Evolutionary conservation across 2,888 invertebrate genomes (phyloP).

Genomic region (Hydropsyche betteni): DNA sequence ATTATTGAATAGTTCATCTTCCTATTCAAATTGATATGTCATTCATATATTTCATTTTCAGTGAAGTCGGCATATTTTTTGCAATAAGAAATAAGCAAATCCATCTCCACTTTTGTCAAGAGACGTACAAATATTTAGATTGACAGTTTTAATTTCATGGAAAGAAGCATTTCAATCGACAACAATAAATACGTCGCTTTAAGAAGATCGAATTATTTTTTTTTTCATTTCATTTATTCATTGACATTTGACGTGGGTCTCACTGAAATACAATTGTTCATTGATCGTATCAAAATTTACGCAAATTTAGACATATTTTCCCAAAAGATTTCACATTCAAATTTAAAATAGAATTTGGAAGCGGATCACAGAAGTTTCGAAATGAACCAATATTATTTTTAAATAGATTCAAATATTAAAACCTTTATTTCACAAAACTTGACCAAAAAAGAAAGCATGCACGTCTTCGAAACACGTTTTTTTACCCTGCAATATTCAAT

Average conservation of each 20-base stretch:
- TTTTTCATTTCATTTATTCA: not conserved
- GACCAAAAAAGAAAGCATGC: no score
- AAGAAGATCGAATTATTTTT: not conserved
- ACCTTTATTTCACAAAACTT: no score
- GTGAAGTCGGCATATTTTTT: no score
- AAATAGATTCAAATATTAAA: no score
- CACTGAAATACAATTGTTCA: slow-evolving; percentile 13
- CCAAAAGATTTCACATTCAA: no score
- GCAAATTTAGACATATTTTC: not conserved
- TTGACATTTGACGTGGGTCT: not conserved
- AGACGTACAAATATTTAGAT: slow-evolving; percentile 50
- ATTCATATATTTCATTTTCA: not conserved
- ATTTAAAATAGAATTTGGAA: no score
- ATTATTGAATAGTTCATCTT: no score
- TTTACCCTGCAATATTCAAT: no score
- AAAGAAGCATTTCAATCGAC: slow-evolving; percentile 45
- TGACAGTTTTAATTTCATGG: slow-evolving; percentile 49
- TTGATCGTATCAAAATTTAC: not conserved
- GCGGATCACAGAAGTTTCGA: no score
- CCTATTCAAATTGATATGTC: not conserved
- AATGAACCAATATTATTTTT: no score
- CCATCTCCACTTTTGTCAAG: slow-evolving; percentile 42
- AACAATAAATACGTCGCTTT: slow-evolving; percentile 5
- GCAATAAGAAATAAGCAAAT: slow-evolving; percentile 36
- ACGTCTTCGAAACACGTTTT: no score